Conservation (phyloP, 2,888 invertebrate species). For the Pollenia amentaria region DNA sequence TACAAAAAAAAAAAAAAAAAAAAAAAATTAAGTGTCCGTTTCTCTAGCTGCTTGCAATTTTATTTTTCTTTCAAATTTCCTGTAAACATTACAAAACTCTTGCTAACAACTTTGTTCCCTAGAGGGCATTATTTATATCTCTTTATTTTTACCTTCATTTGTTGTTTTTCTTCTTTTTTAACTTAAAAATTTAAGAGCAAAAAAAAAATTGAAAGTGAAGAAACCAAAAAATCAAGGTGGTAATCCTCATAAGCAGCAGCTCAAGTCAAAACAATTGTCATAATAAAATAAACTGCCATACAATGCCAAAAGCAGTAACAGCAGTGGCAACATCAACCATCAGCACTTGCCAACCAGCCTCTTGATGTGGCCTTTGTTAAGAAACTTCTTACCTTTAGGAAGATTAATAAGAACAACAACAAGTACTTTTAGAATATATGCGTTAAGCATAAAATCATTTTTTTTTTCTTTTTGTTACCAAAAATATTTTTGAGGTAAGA, state of each 20-base stretch:
- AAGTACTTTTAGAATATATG: conserved; percentile 44
- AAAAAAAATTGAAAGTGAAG: not conserved
- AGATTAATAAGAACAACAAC: conserved; percentile 44
- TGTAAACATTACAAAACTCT: conserved; percentile 38
- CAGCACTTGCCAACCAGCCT: conserved; percentile 30
- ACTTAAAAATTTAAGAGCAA: conserved; percentile 3
- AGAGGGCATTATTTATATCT: conserved; percentile 56
- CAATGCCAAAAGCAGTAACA: conserved; percentile 38
- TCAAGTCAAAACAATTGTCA: conserved; percentile 70
- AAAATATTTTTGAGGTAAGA: no score
- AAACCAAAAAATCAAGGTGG: conserved; percentile 52
- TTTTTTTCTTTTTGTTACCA: conserved; percentile 12
- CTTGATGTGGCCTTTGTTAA: conserved; percentile 23
- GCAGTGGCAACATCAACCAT: conserved; percentile 9
- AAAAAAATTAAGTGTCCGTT: conserved; percentile 42
- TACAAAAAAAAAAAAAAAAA: not conserved
- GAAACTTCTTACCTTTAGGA: conserved; percentile 40
- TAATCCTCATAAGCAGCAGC: conserved; percentile 64
- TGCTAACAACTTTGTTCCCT: conserved; percentile 64
- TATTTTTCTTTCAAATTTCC: not conserved
- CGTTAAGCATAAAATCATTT: conserved; percentile 22
- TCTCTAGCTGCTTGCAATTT: conserved; percentile 13
- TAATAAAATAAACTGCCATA: conserved; percentile 56
- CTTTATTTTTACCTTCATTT: conserved; percentile 40
- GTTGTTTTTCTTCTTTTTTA: not conserved